phyloP scores from a whole-genome alignment of 1,140 invertebrate genomes.

The Cataglyphis hispanica region DNA sequence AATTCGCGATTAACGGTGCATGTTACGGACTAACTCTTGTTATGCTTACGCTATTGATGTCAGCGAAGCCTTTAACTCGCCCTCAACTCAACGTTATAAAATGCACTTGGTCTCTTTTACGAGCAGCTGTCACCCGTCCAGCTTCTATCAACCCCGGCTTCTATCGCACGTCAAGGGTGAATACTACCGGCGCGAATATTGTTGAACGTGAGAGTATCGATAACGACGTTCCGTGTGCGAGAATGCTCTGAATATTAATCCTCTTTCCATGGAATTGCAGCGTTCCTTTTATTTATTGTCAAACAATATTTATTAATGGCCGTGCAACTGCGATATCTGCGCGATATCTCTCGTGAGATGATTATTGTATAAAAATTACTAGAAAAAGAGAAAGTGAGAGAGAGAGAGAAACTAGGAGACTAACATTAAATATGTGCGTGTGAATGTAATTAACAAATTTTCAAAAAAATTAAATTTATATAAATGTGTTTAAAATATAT shows the following conservation, averaged over 20 bases:
- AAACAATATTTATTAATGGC: neutral
- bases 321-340: neutral
- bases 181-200: conserved; percentile 50
- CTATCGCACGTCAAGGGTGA: conserved; percentile 45
- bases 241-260: conserved; percentile 34
- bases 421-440: neutral
- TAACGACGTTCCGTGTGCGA: conserved; percentile 36
- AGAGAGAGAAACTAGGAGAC: neutral
- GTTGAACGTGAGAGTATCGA: conserved; percentile 40
- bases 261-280: neutral
- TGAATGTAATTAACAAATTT: neutral
- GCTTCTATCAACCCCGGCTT: conserved; percentile 48
- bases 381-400: neutral
- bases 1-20: conserved; percentile 21
- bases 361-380: neutral
- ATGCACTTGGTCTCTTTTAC: conserved; percentile 59
- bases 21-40: conserved; percentile 3
- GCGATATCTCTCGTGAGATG: neutral
- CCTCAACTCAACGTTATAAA: conserved; percentile 37
- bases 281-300: conserved; percentile 12
- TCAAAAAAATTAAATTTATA: neutral
- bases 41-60: conserved; percentile 19
- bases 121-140: conserved; percentile 47
- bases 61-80: conserved; percentile 30
- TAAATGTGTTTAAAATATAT: neutral